phyloP scores from a whole-genome alignment of 2,113 vertebrate species.

The Xenopus tropicalis region DNA sequence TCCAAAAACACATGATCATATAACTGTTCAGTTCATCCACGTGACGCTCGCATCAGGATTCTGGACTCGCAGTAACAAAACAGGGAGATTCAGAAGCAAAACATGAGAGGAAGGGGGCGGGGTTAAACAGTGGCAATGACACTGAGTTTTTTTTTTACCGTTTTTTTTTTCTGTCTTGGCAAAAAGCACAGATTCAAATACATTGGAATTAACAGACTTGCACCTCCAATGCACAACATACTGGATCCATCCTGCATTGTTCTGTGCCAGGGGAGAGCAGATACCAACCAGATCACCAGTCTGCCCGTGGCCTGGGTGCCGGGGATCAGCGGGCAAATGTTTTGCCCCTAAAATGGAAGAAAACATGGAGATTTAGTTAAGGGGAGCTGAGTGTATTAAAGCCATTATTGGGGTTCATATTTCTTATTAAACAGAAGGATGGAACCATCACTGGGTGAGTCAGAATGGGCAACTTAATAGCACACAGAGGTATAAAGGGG shows the following conservation, averaged over 20 bases:
- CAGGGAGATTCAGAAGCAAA: conserved; percentile 13
- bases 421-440: too few relatives aligned
- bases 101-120: background rate
- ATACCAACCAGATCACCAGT: conserved; percentile 64
- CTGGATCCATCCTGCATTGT: conserved; percentile 66
- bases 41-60: conserved; percentile 1
- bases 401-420: too few relatives aligned
- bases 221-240: conserved; percentile 48
- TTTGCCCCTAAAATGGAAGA: conserved; percentile 79
- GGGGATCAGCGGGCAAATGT: conserved; percentile 85
- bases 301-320: conserved; percentile 61
- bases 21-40: conserved; percentile 8
- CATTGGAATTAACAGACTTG: background rate
- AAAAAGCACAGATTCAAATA: conserved; percentile 31
- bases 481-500: too few relatives aligned
- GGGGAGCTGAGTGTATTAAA: too few relatives aligned
- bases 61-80: conserved; percentile 1
- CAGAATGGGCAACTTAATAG: too few relatives aligned
- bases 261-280: conserved; percentile 64
- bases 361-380: background rate
- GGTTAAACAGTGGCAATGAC: background rate
- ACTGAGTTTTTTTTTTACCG: background rate
- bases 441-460: too few relatives aligned
- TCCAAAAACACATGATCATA: conserved; percentile 16
- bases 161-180: conserved; percentile 13